A percentile compares a stretch with the other conserved stretches of the same genome.
Evolutionary conservation across 2,797 vertebrate species (phyloP).

Genomic region (Myripristis murdjan): DNA sequence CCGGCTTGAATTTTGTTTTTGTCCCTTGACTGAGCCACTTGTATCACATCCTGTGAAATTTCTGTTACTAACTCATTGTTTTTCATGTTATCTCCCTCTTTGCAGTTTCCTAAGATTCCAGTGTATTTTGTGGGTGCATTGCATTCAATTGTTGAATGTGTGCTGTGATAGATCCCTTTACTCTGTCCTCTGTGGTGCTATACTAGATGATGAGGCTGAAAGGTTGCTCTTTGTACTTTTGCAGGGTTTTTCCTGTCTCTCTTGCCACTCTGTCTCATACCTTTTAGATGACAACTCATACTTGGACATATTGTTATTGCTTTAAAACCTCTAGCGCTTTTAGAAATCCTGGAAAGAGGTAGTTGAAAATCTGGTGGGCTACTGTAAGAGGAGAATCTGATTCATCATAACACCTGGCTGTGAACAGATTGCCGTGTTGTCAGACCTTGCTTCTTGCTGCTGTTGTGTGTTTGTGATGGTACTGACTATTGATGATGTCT

Average conservation of each 20-base stretch:
- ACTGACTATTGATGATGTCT: neutral
- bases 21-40: neutral
- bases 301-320: neutral
- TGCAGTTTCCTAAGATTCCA: slow-evolving; percentile 11
- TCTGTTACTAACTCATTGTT: neutral
- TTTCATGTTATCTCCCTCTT: slow-evolving; percentile 15
- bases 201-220: neutral
- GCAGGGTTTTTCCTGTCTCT: neutral
- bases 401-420: neutral
- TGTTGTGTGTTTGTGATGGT: neutral
- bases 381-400: too few relatives aligned
- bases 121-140: neutral
- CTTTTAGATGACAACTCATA: neutral
- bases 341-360: too few relatives aligned
- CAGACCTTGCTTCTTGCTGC: neutral
- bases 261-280: neutral
- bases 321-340: neutral
- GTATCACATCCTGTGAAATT: neutral
- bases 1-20: neutral
- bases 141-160: slow-evolving; percentile 5
- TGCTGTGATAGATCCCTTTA: neutral
- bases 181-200: neutral
- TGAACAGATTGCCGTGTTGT: neutral
- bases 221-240: slow-evolving; percentile 4
- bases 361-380: too few relatives aligned